phyloP scores from a whole-genome alignment of 1,140 invertebrate species.

The Palaemon carinicauda region DNA sequence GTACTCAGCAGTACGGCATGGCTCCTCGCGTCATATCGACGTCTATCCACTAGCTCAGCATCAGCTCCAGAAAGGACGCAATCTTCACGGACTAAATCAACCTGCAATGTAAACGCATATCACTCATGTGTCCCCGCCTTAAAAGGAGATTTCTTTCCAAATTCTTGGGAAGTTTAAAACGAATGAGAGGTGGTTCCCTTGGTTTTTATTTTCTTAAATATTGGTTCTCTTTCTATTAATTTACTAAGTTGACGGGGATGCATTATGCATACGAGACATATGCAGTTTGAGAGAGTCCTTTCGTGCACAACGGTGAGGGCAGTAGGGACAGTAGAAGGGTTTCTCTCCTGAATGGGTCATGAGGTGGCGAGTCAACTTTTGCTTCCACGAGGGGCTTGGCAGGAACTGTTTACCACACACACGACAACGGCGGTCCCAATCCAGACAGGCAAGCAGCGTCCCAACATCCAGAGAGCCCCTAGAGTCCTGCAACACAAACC shows the following conservation, averaged over 20 bases:
- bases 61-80: constrained; percentile 7
- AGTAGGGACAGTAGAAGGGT: constrained; percentile 57
- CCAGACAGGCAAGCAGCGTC: constrained; percentile 52
- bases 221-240: background rate
- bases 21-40: constrained; percentile 23
- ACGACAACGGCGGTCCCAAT: constrained; percentile 53
- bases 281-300: constrained; percentile 58
- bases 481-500: constrained; percentile 58
- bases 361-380: constrained; percentile 57
- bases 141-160: constrained; percentile 6
- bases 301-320: constrained; percentile 56
- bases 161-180: background rate
- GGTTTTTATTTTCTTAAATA: background rate
- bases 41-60: constrained; percentile 31
- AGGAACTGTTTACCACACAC: constrained; percentile 60
- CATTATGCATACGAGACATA: constrained; percentile 51
- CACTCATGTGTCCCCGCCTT: constrained; percentile 36
- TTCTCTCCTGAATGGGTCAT: constrained; percentile 59
- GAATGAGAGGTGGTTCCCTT: background rate
- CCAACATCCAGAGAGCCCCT: constrained; percentile 37
- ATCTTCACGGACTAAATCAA: constrained; percentile 46
- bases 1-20: background rate
- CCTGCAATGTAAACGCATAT: constrained; percentile 50
- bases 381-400: constrained; percentile 58
- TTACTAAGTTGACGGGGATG: constrained; percentile 26